A percentile compares a stretch with the other conserved stretches of the same genome.
phyloP scores from a whole-genome alignment of 1,140 invertebrate species.

The Zaprionus nigranus region DNA sequence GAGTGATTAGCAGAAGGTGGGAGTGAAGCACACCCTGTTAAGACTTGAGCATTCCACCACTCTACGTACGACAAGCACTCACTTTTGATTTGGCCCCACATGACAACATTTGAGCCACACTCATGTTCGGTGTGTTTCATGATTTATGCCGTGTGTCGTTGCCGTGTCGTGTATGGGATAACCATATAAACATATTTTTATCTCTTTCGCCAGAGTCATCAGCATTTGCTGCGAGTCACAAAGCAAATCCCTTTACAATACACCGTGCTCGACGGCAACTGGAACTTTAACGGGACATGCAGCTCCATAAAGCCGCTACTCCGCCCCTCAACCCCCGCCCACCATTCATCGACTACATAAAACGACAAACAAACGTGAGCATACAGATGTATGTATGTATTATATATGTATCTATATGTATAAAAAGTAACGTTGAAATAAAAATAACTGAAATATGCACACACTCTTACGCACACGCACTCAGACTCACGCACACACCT shows the following conservation, averaged over 20 bases:
- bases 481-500: slow-evolving; percentile 50
- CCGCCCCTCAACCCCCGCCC: not conserved
- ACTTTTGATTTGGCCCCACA: slow-evolving; percentile 10
- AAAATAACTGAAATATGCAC: slow-evolving; percentile 80
- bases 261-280: slow-evolving; percentile 16
- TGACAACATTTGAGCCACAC: slow-evolving; percentile 4
- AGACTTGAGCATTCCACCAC: not conserved
- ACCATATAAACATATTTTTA: slow-evolving; percentile 71
- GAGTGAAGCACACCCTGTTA: not conserved
- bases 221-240: slow-evolving; percentile 54
- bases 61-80: not conserved
- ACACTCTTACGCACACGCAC: slow-evolving; percentile 54
- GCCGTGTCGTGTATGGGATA: slow-evolving; percentile 32
- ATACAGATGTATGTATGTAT: slow-evolving; percentile 11
- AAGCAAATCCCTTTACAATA: slow-evolving; percentile 74
- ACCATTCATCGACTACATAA: slow-evolving; percentile 53
- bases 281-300: slow-evolving; percentile 20
- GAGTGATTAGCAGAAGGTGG: not conserved
- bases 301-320: slow-evolving; percentile 20
- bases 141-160: slow-evolving; percentile 58
- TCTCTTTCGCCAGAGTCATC: slow-evolving; percentile 53
- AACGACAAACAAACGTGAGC: slow-evolving; percentile 52
- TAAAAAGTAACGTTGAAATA: slow-evolving; percentile 75
- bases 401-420: slow-evolving; percentile 12
- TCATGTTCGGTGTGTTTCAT: slow-evolving; percentile 39